Evolutionary conservation across 1,140 invertebrate genomes (phyloP).

Genomic region (Drosophila navojoa): DNA sequence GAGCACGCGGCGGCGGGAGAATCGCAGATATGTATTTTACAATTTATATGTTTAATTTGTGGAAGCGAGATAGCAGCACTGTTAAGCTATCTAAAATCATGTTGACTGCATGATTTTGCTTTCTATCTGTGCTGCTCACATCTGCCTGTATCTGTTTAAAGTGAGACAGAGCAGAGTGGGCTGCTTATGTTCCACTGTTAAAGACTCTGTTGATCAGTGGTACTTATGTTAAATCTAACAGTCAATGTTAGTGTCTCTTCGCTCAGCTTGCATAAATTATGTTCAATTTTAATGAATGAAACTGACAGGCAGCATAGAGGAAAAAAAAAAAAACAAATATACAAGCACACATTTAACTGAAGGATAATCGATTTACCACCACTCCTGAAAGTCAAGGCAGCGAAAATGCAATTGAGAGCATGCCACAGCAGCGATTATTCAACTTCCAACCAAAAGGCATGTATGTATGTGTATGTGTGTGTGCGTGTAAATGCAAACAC

Average conservation of each 20-base stretch:
- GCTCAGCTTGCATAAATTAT: neutral
- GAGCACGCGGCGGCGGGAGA: neutral
- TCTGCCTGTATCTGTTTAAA: no score
- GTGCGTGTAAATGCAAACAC: neutral
- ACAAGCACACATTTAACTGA: neutral
- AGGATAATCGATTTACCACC: neutral
- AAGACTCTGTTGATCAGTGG: no score
- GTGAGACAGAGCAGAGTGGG: no score
- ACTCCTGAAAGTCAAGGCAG: neutral
- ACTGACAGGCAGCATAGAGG: neutral
- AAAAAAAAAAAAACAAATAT: neutral
- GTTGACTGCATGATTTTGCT: no score
- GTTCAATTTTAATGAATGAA: neutral
- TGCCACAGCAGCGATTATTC: neutral
- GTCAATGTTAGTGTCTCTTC: neutral
- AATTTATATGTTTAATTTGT: neutral
- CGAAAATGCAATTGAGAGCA: constrained; percentile 8
- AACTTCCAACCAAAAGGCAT: neutral
- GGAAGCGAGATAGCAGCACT: neutral
- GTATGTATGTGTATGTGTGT: neutral
- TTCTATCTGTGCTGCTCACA: no score
- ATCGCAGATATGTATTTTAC: neutral
- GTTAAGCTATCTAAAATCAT: neutral
- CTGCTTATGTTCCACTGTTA: no score
- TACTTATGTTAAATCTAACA: neutral